Percentiles rank a stretch among this genome's conserved stretches.
Evolutionary conservation across 2,113 vertebrate genomes (phyloP).

Genomic region (Agapornis roseicollis): DNA sequence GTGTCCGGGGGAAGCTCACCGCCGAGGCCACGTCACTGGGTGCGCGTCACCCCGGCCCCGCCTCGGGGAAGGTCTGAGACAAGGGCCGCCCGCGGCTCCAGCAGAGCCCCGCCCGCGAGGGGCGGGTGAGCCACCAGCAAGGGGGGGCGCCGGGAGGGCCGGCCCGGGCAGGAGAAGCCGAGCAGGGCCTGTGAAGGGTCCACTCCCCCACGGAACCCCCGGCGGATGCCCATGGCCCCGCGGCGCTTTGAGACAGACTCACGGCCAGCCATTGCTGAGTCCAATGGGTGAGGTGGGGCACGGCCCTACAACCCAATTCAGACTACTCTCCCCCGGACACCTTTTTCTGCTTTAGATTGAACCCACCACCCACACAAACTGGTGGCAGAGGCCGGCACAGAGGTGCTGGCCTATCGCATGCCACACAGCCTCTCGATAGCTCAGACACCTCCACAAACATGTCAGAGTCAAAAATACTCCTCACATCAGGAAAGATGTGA

Average conservation of each 20-base stretch:
- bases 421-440: background rate
- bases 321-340: slow-evolving; percentile 45
- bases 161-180: slow-evolving; percentile 47
- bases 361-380: too few relatives aligned
- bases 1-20: slow-evolving; percentile 53
- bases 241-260: slow-evolving; percentile 59
- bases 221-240: slow-evolving; percentile 27
- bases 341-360: too few relatives aligned
- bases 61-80: slow-evolving; percentile 68
- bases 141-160: slow-evolving; percentile 17
- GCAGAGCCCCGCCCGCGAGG: background rate
- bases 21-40: slow-evolving; percentile 37
- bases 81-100: background rate
- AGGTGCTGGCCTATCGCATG: background rate
- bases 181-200: too few relatives aligned
- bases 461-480: background rate
- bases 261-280: slow-evolving; percentile 42
- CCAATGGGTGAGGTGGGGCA: slow-evolving; percentile 60
- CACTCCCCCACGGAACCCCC: background rate
- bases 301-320: slow-evolving; percentile 41
- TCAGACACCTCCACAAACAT: background rate
- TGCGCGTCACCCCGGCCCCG: slow-evolving; percentile 1
- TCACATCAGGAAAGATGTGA: background rate
- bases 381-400: too few relatives aligned
- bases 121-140: slow-evolving; percentile 62